Conservation (phyloP, 2,797 vertebrate genomes). For the Xerus rutilus region DNA sequence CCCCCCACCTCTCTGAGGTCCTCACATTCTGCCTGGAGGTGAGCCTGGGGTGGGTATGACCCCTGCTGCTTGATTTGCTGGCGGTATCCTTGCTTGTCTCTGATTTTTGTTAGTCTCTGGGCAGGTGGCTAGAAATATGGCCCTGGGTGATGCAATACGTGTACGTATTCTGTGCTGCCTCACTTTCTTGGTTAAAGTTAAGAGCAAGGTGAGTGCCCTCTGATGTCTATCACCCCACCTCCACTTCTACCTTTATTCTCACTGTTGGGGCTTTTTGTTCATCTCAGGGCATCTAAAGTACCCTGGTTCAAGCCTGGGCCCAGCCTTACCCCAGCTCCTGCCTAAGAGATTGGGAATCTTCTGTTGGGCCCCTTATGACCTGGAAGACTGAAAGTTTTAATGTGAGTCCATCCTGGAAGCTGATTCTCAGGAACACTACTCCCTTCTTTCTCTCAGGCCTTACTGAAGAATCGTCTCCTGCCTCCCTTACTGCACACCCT, state of each 20-base stretch:
- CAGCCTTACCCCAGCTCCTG: not conserved
- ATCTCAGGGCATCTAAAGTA: not conserved
- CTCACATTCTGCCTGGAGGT: slow-evolving; percentile 94
- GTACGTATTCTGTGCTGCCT: slow-evolving; percentile 93
- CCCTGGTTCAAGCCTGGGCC: not conserved
- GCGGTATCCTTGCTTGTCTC: not conserved
- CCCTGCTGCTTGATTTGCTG: not conserved
- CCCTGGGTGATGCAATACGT: slow-evolving; percentile 90
- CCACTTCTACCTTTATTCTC: not conserved
- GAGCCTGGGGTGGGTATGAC: not conserved
- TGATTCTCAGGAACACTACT: not conserved
- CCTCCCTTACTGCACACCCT: slow-evolving; percentile 91
- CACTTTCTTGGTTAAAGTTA: slow-evolving; percentile 92
- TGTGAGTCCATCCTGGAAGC: not conserved
- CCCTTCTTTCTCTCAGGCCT: slow-evolving; percentile 79
- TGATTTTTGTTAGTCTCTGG: slow-evolving; percentile 46
- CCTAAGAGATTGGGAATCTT: not conserved
- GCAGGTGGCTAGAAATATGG: slow-evolving; percentile 91
- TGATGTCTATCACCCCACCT: not conserved
- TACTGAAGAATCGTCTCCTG: slow-evolving; percentile 94
- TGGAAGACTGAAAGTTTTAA: slow-evolving; percentile 15
- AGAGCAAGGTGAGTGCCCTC: slow-evolving; percentile 91
- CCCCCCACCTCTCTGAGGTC: slow-evolving; percentile 91
- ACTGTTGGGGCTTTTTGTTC: not conserved
- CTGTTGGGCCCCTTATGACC: not conserved